These are phyloP conservation scores for Brenthis ino DNA, from an alignment of 2,888 invertebrate species.

Conservation along the genomic window DNA sequence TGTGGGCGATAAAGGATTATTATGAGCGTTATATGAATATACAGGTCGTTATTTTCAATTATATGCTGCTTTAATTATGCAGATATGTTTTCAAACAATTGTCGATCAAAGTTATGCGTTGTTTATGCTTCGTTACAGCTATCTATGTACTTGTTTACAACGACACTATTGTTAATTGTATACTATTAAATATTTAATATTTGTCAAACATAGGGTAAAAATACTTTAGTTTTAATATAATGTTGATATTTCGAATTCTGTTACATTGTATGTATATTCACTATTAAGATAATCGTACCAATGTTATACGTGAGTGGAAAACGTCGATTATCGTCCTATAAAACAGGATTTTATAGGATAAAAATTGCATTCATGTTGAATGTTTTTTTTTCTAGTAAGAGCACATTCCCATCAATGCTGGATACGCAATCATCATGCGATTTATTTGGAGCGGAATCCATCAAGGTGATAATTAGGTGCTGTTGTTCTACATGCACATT, in stretches of 20 bases:
- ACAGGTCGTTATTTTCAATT: conserved; percentile 74
- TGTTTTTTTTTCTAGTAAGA: conserved; percentile 24
- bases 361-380: conserved; percentile 27
- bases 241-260: background rate
- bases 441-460: conserved; percentile 49
- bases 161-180: conserved; percentile 12
- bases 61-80: conserved; percentile 44
- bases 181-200: conserved; percentile 7
- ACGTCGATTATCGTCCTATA: background rate
- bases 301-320: conserved; percentile 17
- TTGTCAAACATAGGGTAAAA: background rate
- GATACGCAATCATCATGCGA: conserved; percentile 42
- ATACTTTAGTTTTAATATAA: background rate
- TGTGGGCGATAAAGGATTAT: conserved; percentile 49
- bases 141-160: conserved; percentile 15
- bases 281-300: conserved; percentile 6
- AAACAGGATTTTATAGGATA: background rate
- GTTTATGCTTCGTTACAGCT: conserved; percentile 12
- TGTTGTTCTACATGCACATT: conserved; percentile 20
- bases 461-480: conserved; percentile 47
- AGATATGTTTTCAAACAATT: conserved; percentile 36
- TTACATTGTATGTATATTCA: background rate
- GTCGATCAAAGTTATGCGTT: background rate
- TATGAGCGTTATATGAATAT: conserved; percentile 65
- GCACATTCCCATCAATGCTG: conserved; percentile 33